These are phyloP conservation scores for Epinephelus malabaricus DNA, from an alignment of 2,797 vertebrate species.

Conservation along the genomic window DNA sequence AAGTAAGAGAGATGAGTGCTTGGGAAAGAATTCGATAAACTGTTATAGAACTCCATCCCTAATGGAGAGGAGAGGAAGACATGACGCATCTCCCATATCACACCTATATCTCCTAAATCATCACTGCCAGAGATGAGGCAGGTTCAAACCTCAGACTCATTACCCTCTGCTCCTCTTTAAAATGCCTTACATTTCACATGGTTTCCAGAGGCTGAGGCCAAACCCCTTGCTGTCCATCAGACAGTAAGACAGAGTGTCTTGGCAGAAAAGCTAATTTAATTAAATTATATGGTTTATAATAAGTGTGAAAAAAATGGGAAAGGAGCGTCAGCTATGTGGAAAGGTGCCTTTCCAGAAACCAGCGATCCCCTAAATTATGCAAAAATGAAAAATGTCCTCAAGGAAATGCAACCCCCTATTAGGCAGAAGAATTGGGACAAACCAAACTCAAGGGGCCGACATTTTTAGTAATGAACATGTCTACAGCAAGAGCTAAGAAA, in stretches of 20 bases:
- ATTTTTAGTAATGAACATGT: conserved; percentile 30
- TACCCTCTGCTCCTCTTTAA: neutral
- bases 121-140: conserved; percentile 1
- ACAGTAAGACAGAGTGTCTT: conserved; percentile 18
- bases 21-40: neutral
- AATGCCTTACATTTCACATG: neutral
- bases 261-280: conserved; percentile 34
- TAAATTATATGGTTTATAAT: conserved; percentile 40
- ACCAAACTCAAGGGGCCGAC: conserved; percentile 44
- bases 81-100: conserved; percentile 7
- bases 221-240: conserved; percentile 6
- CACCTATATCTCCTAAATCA: conserved; percentile 1
- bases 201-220: conserved; percentile 10
- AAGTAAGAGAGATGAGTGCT: neutral
- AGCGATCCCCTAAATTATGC: conserved; percentile 49
- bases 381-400: conserved; percentile 46
- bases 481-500: conserved; percentile 12
- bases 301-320: conserved; percentile 51
- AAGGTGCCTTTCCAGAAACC: conserved; percentile 48
- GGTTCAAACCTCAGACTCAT: conserved; percentile 8
- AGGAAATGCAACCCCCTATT: conserved; percentile 40
- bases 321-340: conserved; percentile 33
- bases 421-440: conserved; percentile 51
- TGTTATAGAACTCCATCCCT: neutral
- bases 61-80: neutral